Evolutionary conservation across 2,797 vertebrate genomes (phyloP).

Genomic region (Pseudomugil tenellus): DNA sequence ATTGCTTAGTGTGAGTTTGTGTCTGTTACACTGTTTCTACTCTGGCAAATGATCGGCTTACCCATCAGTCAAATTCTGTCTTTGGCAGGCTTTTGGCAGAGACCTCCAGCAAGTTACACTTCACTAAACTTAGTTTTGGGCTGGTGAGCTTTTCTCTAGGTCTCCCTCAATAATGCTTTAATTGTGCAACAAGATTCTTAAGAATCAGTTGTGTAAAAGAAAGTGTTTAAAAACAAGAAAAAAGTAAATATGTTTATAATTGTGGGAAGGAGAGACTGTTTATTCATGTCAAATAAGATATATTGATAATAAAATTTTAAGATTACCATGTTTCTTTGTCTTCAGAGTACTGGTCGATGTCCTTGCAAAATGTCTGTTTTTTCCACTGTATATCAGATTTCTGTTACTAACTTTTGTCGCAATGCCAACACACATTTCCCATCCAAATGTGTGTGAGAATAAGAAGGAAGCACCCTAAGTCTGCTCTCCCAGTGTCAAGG

Average conservation of each 20-base stretch:
- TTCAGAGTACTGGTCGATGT: slow-evolving; percentile 53
- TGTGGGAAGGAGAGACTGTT: slow-evolving; percentile 76
- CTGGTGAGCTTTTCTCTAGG: slow-evolving; percentile 50
- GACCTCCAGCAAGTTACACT: slow-evolving; percentile 33
- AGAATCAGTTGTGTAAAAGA: slow-evolving; percentile 88
- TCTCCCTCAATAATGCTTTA: slow-evolving; percentile 87
- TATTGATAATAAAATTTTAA: slow-evolving; percentile 97
- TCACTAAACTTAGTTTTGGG: slow-evolving; percentile 41
- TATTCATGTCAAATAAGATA: slow-evolving; percentile 93
- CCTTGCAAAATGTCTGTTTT: slow-evolving; percentile 46
- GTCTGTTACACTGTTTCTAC: slow-evolving; percentile 60
- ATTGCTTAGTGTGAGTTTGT: slow-evolving; percentile 76
- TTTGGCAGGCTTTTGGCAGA: slow-evolving; percentile 48
- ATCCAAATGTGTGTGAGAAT: slow-evolving; percentile 68
- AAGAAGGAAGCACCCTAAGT: slow-evolving; percentile 67
- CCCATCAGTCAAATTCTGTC: slow-evolving; percentile 54
- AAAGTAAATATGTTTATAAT: slow-evolving; percentile 87
- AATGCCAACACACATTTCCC: slow-evolving; percentile 69
- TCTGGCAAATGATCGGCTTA: slow-evolving; percentile 50
- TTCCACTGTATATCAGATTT: slow-evolving; percentile 53
- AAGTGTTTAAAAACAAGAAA: slow-evolving; percentile 70
- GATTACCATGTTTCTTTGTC: slow-evolving; percentile 75
- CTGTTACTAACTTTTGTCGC: slow-evolving; percentile 60
- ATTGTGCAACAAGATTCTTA: slow-evolving; percentile 85
- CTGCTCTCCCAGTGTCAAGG: slow-evolving; percentile 65